Percentiles rank a stretch among this genome's conserved stretches.
These are phyloP conservation scores for Pseudochirops cupreus DNA, from an alignment of 2,797 vertebrate genomes.

Conservation along the genomic window DNA sequence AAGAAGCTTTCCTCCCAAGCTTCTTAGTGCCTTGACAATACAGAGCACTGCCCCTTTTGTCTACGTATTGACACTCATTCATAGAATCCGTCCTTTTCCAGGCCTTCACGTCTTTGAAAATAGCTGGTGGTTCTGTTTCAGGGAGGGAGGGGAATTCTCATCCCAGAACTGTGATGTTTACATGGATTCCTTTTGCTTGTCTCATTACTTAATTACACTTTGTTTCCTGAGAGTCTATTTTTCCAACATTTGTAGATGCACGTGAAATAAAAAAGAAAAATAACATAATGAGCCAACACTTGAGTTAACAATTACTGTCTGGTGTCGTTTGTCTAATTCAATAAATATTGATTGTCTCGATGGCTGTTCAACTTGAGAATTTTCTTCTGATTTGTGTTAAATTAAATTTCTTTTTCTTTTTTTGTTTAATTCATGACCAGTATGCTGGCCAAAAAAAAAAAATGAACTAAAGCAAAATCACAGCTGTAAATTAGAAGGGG, in stretches of 20 bases:
- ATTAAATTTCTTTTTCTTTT: conserved; percentile 48
- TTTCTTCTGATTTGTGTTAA: conserved; percentile 38
- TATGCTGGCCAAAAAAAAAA: not conserved
- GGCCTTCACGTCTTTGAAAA: not conserved
- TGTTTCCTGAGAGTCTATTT: not conserved
- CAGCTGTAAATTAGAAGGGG: not conserved
- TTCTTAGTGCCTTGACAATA: not conserved
- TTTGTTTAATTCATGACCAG: conserved; percentile 55
- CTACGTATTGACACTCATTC: not conserved
- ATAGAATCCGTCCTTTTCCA: not conserved
- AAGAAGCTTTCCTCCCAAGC: not conserved
- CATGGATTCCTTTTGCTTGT: not conserved
- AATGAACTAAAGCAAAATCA: conserved; percentile 1
- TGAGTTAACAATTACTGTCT: not conserved
- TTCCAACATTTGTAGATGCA: not conserved
- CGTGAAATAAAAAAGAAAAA: not conserved
- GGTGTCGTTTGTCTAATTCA: not conserved
- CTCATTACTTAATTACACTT: not conserved
- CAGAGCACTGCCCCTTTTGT: not conserved
- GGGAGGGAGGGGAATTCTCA: not conserved
- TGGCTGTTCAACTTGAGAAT: not conserved
- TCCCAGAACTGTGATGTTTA: not conserved
- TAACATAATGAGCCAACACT: not conserved
- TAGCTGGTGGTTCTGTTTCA: not conserved
- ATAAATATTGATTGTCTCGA: not conserved